Evolutionary conservation across 2,113 vertebrate genomes (phyloP), one percentile per base, ranked within the genome.

Genomic region (Muscicapa adusta): DNA sequence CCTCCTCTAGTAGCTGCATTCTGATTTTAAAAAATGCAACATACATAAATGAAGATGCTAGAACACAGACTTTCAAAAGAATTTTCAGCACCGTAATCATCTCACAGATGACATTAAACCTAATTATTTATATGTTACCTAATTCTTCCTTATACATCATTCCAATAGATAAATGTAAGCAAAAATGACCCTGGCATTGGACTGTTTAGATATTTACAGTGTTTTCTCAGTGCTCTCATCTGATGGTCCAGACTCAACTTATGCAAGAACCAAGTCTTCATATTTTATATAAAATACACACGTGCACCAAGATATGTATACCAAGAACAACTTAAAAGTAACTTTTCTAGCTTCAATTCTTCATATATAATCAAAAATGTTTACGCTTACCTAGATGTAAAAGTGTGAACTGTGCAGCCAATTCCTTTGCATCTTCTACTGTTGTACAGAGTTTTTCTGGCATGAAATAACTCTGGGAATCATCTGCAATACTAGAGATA

Each of bases 361-460:
- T 54, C 54, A 50, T 53, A 94, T 36, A 38, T 68, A 57, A 62
- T 6, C 28, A 57, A 36, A 92, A 94, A 56, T 2, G 1, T 88
- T 92, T 89, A 67, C 89, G 96, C 98, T 98, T 96, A 99, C 98
- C 98, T 95, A 99, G 97, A 96, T 98, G 98, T 77, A 98, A 96
- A 87, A 99, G 98, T 1, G 98, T 97, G 88, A 98, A 99, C 93
- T 99, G 98, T 33, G 99, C 99, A 74, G 99, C 99, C 89, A 99
- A 94, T 81, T 99, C 99, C 96, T 99, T 99, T 90, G 99, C 99
- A 66, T 99, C 98, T 79, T 99, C 99, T 96, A 99, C 95, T 14
- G 98, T 97, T 34, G 98, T 97, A 93, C 98, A 99, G 92, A 99
- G 97, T 84, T 98, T 98, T 96, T 99, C 98, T 38, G 99, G 98